Evolutionary conservation across 1,140 invertebrate species (phyloP), one percentile per base, ranked within the genome.

Genomic region (Drosophila auraria): DNA sequence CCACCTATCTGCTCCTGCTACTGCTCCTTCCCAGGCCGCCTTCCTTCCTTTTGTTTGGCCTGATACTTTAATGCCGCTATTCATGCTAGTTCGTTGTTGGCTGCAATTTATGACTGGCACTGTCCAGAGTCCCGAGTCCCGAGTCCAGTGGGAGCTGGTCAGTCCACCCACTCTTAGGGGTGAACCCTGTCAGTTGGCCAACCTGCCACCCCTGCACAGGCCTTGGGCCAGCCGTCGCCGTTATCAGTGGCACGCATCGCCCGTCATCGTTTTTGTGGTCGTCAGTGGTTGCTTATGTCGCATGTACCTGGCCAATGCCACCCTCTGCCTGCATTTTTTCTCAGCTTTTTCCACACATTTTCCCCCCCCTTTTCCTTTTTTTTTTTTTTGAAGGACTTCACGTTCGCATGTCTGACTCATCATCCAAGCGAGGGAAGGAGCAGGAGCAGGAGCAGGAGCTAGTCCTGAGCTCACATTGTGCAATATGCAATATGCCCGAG

Each of bases 1-100:
- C 38, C 54, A 58, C 30, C 53, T 58, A 30, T 58, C 11, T 11
- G 27, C 14, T 47, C 12, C 12, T 8, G 12, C 51, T 33, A 1
- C 7, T 25, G n/a, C 30, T 36, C 15, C 15, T 25, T 36, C 25
- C 30, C 15, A 51, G 33, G 12, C 33, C 61, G 20, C 66, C 49
- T 63, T 53, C 57, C 42, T 50, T 20, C 20, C 62, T 60, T 58
- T 49, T 62, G 38, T 66, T 72, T 64, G 63, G 56, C 78, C 78
- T 75, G 79, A 87, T 87, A 86, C 83, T 82, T 87, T 87, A 87
- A 87, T 87, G 51, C 80, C 76, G 66, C 80, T 70, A 80, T 87
- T 83, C 83, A 87, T 80, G 80, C 47, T 53, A 54, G 66, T 58
- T 73, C 80, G 51, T 56, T 78, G 82, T 62, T 78, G 63, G 45